Evolutionary conservation across 2,113 vertebrate genomes (phyloP).

Genomic region (Paralichthys olivaceus): DNA sequence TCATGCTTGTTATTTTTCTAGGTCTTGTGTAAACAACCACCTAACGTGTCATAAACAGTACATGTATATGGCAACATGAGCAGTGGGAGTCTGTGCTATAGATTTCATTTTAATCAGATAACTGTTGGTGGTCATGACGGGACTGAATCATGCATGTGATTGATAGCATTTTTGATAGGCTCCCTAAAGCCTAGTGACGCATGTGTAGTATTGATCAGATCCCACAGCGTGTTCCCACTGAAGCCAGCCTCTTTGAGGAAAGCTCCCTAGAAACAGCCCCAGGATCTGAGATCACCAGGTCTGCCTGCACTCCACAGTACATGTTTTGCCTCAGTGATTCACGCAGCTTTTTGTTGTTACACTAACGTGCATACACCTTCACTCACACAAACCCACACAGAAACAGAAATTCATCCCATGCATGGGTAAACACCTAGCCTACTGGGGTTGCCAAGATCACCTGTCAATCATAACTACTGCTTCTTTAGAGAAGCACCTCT

Average conservation of each 20-base stretch:
- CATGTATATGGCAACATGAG: not conserved
- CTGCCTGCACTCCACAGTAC: constrained; percentile 30
- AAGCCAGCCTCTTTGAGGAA: constrained; percentile 33
- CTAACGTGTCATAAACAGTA: not conserved
- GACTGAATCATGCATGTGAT: constrained; percentile 47
- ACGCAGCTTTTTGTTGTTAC: constrained; percentile 45
- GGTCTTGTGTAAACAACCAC: too few species aligned
- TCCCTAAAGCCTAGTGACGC: constrained; percentile 40
- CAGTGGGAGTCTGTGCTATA: constrained; percentile 9
- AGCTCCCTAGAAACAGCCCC: constrained; percentile 57
- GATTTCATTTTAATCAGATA: constrained; percentile 59
- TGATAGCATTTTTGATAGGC: constrained; percentile 45
- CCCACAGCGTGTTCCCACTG: constrained; percentile 37
- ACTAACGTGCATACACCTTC: constrained; percentile 51
- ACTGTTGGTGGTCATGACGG: constrained; percentile 27
- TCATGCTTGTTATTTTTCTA: too few species aligned
- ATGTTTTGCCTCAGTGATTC: constrained; percentile 61
- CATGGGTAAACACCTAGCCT: constrained; percentile 64
- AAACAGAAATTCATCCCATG: constrained; percentile 54
- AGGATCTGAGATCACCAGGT: constrained; percentile 54
- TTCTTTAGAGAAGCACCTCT: constrained; percentile 23
- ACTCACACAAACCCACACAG: constrained; percentile 59
- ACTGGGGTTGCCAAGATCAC: constrained; percentile 46
- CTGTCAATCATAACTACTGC: constrained; percentile 60
- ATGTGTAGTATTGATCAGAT: constrained; percentile 57